These are phyloP conservation scores for Leptinotarsa tumamoca DNA, from an alignment of 2,888 invertebrate species.

Conservation along the genomic window DNA sequence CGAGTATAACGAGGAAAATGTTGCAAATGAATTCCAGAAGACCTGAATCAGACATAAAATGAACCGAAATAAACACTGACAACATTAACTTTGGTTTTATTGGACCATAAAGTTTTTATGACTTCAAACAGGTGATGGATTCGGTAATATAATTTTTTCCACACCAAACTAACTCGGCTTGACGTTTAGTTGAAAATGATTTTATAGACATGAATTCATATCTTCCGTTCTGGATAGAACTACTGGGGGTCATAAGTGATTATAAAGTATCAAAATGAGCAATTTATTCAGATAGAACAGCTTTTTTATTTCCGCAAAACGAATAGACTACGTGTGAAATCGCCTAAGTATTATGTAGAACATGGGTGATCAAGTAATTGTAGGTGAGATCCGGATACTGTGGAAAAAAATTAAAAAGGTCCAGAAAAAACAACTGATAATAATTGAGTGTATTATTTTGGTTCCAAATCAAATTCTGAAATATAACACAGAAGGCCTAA, in stretches of 20 bases:
- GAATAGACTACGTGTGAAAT: no score
- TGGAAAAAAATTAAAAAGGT: no score
- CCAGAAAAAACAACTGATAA: no score
- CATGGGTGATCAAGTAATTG: no score
- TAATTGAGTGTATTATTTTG: no score
- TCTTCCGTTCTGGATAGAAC: neutral
- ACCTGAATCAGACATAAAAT: slow-evolving; percentile 31
- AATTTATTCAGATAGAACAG: neutral
- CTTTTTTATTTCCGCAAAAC: neutral
- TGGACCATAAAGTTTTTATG: slow-evolving; percentile 45
- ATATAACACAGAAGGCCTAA: no score
- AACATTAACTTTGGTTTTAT: slow-evolving; percentile 45
- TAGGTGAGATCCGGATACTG: no score
- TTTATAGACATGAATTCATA: slow-evolving; percentile 3
- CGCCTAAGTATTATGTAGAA: no score
- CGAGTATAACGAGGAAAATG: slow-evolving; percentile 9
- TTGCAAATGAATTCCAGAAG: slow-evolving; percentile 25
- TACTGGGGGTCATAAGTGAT: neutral
- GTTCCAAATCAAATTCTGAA: no score
- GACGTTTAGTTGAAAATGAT: slow-evolving; percentile 1
- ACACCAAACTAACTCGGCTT: slow-evolving; percentile 13
- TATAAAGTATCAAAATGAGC: neutral
- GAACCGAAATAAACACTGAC: slow-evolving; percentile 41
- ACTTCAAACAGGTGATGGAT: slow-evolving; percentile 43
- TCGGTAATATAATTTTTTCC: slow-evolving; percentile 38